Conservation (phyloP, 2,797 vertebrate species). For the Zenarchopterus dispar region DNA sequence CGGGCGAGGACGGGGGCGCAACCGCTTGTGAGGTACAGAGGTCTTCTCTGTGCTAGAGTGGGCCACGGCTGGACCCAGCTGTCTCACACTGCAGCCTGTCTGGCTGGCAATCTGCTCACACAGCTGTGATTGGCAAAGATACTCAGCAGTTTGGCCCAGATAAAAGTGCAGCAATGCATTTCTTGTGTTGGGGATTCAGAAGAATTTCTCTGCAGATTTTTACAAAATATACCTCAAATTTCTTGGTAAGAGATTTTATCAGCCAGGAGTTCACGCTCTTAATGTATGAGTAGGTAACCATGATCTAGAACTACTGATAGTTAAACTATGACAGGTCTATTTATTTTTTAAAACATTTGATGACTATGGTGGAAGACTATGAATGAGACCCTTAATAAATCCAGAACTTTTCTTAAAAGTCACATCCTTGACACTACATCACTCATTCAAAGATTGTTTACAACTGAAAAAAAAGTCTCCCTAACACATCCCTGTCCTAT, state of each 20-base stretch:
- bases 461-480: too few species aligned
- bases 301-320: constrained; percentile 20
- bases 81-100: constrained; percentile 65
- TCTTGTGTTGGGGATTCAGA: constrained; percentile 48
- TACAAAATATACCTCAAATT: constrained; percentile 24
- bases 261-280: constrained; percentile 3
- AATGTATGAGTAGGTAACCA: constrained; percentile 11
- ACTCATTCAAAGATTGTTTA: neutral
- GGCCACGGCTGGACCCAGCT: constrained; percentile 54
- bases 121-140: constrained; percentile 80
- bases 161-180: constrained; percentile 66
- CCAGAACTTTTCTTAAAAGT: constrained; percentile 6
- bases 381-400: constrained; percentile 3
- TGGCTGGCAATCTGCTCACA: constrained; percentile 80
- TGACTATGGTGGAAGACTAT: constrained; percentile 32
- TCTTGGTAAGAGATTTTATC: constrained; percentile 21
- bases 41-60: constrained; percentile 69
- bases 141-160: constrained; percentile 72
- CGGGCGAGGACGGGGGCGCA: constrained; percentile 65
- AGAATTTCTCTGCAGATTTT: constrained; percentile 26
- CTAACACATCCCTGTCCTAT: too few species aligned
- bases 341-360: constrained; percentile 27
- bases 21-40: constrained; percentile 64
- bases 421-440: constrained; percentile 3
- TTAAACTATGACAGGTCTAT: constrained; percentile 26